Conservation (phyloP, 2,113 vertebrate species). For the Oryzias melastigma region DNA sequence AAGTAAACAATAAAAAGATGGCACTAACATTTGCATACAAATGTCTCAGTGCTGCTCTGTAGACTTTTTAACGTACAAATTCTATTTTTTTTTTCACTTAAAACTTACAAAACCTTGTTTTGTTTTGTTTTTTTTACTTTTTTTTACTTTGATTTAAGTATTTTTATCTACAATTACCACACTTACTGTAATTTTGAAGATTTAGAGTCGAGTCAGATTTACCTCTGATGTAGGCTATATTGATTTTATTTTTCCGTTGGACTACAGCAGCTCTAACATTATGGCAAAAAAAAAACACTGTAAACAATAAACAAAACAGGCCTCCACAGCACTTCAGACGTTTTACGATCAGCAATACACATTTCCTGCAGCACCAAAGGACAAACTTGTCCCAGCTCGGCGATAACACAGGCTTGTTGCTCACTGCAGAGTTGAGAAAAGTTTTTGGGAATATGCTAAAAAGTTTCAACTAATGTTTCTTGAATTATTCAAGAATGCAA, state of each 20-base stretch:
- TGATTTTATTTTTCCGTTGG: conserved; percentile 18
- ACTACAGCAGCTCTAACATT: not conserved
- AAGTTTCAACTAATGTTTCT: too few species aligned
- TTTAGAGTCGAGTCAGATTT: not conserved
- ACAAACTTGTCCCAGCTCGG: conserved; percentile 46
- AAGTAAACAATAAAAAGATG: conserved; percentile 6
- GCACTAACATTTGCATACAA: conserved; percentile 38
- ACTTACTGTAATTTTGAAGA: too few species aligned
- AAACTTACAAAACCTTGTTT: too few species aligned
- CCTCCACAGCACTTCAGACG: conserved; percentile 12
- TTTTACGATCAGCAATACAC: conserved; percentile 14
- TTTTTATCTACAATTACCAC: too few species aligned
- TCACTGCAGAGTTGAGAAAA: too few species aligned
- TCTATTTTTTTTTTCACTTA: too few species aligned
- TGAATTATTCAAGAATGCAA: too few species aligned
- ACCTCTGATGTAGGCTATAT: not conserved
- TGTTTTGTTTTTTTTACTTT: too few species aligned
- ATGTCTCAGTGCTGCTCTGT: conserved; percentile 22
- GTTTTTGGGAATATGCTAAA: too few species aligned
- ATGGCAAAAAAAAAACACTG: too few species aligned
- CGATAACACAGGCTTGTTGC: too few species aligned
- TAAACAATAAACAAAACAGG: conserved; percentile 18
- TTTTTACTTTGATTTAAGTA: too few species aligned
- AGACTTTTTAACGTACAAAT: not conserved
- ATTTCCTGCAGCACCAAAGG: conserved; percentile 31